phyloP scores from a whole-genome alignment of 2,113 vertebrate genomes.

The Melanerpes aurifrons region DNA sequence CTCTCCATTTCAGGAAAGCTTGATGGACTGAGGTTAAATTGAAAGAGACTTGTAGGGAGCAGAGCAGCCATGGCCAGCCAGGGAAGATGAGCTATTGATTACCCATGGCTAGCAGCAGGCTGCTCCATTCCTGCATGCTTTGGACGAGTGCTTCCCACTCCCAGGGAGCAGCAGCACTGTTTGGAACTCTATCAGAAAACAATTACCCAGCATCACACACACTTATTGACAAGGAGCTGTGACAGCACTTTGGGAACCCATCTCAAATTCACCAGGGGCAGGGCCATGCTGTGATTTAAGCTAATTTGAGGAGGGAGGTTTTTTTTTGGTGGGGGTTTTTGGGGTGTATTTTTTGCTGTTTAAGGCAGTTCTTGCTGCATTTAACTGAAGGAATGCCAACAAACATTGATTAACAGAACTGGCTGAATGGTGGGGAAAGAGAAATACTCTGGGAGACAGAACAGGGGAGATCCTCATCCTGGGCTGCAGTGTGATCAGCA shows the following conservation, averaged over 20 bases:
- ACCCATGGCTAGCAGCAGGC: background rate
- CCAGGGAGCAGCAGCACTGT: background rate
- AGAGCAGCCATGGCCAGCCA: conserved; percentile 6
- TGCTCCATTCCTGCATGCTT: background rate
- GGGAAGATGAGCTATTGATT: conserved; percentile 52
- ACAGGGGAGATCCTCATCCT: background rate
- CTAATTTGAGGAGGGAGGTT: background rate
- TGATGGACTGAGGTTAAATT: background rate
- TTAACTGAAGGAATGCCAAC: background rate
- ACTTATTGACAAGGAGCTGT: background rate
- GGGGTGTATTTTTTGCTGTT: background rate
- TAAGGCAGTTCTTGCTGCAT: background rate
- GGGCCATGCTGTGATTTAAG: background rate
- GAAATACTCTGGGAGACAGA: background rate
- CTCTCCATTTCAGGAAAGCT: background rate
- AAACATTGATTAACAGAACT: background rate
- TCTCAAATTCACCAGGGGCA: background rate
- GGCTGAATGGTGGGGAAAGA: background rate
- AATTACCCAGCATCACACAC: background rate
- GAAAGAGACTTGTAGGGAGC: conserved; percentile 34
- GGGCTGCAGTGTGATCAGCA: too few species aligned
- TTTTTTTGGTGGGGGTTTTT: background rate
- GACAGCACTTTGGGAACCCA: background rate
- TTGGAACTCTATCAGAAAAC: background rate
- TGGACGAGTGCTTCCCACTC: background rate